phyloP scores from a whole-genome alignment of 2,113 vertebrate species.

The Paralichthys olivaceus region DNA sequence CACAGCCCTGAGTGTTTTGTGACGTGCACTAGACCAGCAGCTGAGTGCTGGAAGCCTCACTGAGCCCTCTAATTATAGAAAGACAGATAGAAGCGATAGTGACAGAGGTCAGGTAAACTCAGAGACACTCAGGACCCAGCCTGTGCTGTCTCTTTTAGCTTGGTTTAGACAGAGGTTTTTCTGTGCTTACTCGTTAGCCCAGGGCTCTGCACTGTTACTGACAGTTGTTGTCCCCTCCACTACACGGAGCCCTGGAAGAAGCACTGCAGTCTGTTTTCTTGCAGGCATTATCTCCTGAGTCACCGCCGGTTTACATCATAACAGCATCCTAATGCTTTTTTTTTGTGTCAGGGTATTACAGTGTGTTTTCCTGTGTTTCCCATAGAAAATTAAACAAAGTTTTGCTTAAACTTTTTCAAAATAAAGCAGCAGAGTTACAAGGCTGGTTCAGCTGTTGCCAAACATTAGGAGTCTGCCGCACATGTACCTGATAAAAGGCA shows the following conservation, averaged over 20 bases:
- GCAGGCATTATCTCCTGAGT: constrained; percentile 35
- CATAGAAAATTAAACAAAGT: constrained; percentile 9
- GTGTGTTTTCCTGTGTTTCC: constrained; percentile 33
- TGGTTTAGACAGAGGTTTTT: constrained; percentile 15
- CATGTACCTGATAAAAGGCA: constrained; percentile 4
- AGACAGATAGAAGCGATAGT: constrained; percentile 26
- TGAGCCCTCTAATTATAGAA: constrained; percentile 37
- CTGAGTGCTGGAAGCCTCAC: constrained; percentile 12
- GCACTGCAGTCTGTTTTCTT: constrained; percentile 12
- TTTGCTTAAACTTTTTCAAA: constrained; percentile 14
- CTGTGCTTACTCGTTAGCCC: constrained; percentile 6
- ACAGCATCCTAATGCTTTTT: not conserved
- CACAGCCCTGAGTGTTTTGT: constrained; percentile 21
- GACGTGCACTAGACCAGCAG: constrained; percentile 25
- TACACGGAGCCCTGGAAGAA: constrained; percentile 3
- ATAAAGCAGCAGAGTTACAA: constrained; percentile 10
- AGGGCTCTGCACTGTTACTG: not conserved
- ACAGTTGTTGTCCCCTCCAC: not conserved
- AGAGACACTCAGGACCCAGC: constrained; percentile 15
- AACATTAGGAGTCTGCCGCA: not conserved
- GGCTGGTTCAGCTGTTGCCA: not conserved
- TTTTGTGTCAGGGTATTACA: constrained; percentile 26
- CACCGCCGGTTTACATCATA: constrained; percentile 34
- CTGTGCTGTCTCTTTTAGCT: constrained; percentile 22
- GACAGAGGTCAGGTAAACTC: constrained; percentile 50